Percentiles rank a stretch among this genome's conserved stretches.
phyloP scores from a whole-genome alignment of 2,113 vertebrate species.

The Osmerus mordax region DNA sequence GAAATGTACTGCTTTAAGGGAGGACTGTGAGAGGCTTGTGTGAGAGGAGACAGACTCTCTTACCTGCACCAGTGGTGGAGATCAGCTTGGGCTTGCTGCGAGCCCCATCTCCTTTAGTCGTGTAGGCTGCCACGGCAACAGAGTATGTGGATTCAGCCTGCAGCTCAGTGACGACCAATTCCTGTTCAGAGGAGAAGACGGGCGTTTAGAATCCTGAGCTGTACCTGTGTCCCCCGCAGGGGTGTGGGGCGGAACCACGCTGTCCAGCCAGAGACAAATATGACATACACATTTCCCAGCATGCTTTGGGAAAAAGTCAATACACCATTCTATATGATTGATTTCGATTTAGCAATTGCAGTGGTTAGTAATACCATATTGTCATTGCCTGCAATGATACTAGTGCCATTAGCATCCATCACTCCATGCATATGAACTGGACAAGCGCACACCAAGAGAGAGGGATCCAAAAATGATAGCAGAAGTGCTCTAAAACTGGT shows the following conservation, averaged over 20 bases:
- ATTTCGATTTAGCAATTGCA: neutral
- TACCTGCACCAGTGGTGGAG: constrained; percentile 96
- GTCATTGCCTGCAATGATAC: neutral
- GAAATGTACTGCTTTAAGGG: constrained; percentile 7
- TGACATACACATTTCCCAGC: constrained; percentile 29
- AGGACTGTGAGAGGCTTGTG: constrained; percentile 5
- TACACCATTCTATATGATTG: neutral
- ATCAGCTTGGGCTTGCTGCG: constrained; percentile 95
- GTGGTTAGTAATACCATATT: neutral
- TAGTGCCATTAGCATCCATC: neutral
- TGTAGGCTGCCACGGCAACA: constrained; percentile 94
- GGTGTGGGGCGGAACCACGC: neutral
- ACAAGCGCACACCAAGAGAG: neutral
- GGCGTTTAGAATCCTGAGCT: constrained; percentile 5
- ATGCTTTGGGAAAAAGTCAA: constrained; percentile 8
- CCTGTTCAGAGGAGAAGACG: constrained; percentile 72
- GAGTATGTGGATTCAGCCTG: constrained; percentile 95
- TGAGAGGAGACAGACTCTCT: constrained; percentile 19
- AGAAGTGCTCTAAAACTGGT: no score
- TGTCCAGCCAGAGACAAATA: constrained; percentile 10
- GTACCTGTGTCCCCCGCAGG: neutral
- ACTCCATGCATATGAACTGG: neutral
- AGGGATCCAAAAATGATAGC: neutral
- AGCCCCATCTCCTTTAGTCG: constrained; percentile 97
- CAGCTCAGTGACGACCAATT: constrained; percentile 93